Evolutionary conservation across 2,888 invertebrate species (phyloP).

Genomic region (Orchestes rusci): DNA sequence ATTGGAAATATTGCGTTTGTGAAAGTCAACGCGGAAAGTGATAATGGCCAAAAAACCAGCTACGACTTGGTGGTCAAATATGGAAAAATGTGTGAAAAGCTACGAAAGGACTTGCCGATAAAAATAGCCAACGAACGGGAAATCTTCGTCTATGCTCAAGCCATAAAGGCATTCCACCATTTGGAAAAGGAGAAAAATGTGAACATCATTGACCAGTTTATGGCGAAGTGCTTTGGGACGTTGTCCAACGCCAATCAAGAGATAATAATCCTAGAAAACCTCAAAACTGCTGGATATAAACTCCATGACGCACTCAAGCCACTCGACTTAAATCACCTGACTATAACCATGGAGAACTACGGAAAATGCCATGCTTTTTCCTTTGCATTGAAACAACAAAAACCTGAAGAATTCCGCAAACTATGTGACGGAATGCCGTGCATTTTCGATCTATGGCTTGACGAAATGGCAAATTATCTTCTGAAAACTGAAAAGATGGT

Average conservation of each 20-base stretch:
- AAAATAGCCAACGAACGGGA: too few relatives aligned
- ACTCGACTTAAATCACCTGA: constrained; percentile 5
- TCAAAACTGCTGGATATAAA: constrained; percentile 4
- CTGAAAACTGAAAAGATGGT: too few relatives aligned
- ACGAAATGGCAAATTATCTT: too few relatives aligned
- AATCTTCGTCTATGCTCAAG: constrained; percentile 27
- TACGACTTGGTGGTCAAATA: constrained; percentile 27
- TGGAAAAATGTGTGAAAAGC: constrained; percentile 25
- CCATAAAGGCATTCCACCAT: too few relatives aligned
- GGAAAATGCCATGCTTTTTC: constrained; percentile 8
- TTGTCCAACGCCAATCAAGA: constrained; percentile 3
- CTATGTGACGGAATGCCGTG: too few relatives aligned
- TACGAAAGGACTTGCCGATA: constrained; percentile 28
- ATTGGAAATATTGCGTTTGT: too few relatives aligned
- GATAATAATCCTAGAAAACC: constrained; percentile 3
- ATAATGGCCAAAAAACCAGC: constrained; percentile 31
- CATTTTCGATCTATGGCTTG: too few relatives aligned
- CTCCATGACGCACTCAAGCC: constrained; percentile 8
- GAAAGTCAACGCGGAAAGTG: too few relatives aligned
- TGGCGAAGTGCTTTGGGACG: too few relatives aligned
- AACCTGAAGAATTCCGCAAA: constrained; percentile 3
- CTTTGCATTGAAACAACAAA: constrained; percentile 7
- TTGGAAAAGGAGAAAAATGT: constrained; percentile 12
- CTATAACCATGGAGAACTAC: constrained; percentile 7
- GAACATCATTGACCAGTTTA: constrained; percentile 15